phyloP scores from a whole-genome alignment of 2,888 invertebrate species.

The Lasioglossum figueresi region DNA sequence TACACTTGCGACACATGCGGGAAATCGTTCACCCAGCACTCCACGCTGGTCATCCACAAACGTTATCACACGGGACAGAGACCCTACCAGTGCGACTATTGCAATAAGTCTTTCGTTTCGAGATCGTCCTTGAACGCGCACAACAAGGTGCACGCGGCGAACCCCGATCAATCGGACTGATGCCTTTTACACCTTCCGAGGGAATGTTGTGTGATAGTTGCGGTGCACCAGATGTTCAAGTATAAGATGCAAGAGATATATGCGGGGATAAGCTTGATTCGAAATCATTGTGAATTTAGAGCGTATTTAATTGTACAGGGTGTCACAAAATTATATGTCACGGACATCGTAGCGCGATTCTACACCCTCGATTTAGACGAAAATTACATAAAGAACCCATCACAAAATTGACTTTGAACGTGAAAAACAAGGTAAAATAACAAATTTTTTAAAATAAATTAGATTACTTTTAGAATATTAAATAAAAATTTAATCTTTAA shows the following conservation, averaged over 20 bases:
- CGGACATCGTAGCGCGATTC: too few species aligned
- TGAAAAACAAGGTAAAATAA: too few species aligned
- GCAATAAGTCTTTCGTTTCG: slow-evolving; percentile 83
- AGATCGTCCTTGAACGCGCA: slow-evolving; percentile 82
- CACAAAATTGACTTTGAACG: too few species aligned
- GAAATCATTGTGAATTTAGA: neutral
- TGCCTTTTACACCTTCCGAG: neutral
- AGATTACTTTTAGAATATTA: too few species aligned
- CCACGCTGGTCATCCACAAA: slow-evolving; percentile 83
- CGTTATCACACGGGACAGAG: slow-evolving; percentile 84
- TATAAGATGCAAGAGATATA: neutral
- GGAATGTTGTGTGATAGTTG: neutral
- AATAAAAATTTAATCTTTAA: too few species aligned
- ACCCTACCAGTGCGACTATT: slow-evolving; percentile 82
- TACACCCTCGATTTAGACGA: too few species aligned
- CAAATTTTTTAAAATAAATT: too few species aligned
- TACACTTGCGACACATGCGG: slow-evolving; percentile 83
- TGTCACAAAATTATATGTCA: too few species aligned
- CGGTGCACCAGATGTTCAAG: neutral
- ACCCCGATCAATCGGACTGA: slow-evolving; percentile 32
- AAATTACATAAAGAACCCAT: too few species aligned
- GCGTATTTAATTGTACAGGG: neutral
- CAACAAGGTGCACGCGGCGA: slow-evolving; percentile 70
- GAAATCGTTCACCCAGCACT: slow-evolving; percentile 83
- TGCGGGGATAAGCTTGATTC: neutral